phyloP scores from a whole-genome alignment of 2,888 invertebrate genomes.

The Epirrhoe alternata region DNA sequence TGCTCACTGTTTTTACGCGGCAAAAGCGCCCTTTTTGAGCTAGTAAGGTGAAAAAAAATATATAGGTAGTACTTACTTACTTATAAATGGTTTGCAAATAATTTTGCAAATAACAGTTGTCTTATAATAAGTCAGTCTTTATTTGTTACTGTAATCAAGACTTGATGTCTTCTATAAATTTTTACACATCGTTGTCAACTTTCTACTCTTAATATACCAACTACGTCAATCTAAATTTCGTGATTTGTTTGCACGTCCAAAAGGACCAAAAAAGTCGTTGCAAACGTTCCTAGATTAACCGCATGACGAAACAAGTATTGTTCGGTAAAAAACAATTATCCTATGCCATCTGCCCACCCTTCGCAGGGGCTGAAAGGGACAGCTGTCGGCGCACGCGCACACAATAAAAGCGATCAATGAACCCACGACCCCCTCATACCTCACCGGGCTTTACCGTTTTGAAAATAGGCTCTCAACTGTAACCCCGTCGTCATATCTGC shows the following conservation, averaged over 20 bases:
- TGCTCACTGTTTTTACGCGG: too few species aligned
- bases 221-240: not conserved
- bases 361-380: conserved; percentile 62
- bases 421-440: conserved; percentile 70
- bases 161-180: too few species aligned
- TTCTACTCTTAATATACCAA: not conserved
- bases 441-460: conserved; percentile 52
- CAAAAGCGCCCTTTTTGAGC: too few species aligned
- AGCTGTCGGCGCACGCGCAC: conserved; percentile 81
- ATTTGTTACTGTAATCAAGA: too few species aligned
- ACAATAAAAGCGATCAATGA: conserved; percentile 81
- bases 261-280: conserved; percentile 27
- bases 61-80: too few species aligned
- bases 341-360: conserved; percentile 70
- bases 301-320: conserved; percentile 47
- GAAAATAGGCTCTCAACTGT: not conserved
- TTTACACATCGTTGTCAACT: not conserved
- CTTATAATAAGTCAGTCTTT: too few species aligned
- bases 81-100: too few species aligned
- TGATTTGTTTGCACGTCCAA: not conserved
- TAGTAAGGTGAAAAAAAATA: too few species aligned
- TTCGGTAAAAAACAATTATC: conserved; percentile 51
- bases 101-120: too few species aligned
- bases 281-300: conserved; percentile 35
- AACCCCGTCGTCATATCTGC: too few species aligned